A percentile compares a stretch with the other conserved stretches of the same genome.
phyloP scores from a whole-genome alignment of 2,888 invertebrate genomes.

The Palloptera scutellata region DNA sequence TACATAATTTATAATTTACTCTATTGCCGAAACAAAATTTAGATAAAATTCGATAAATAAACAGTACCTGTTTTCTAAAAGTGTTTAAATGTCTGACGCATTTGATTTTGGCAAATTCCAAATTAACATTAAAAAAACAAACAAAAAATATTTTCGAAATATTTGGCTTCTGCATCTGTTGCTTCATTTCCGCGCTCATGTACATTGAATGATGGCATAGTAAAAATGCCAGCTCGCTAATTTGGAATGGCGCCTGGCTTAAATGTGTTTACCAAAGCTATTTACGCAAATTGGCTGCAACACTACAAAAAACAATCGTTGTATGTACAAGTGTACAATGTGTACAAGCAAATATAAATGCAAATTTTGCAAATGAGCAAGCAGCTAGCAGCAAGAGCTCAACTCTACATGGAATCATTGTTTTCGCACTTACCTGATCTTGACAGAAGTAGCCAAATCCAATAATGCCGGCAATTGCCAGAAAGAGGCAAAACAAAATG shows the following conservation, averaged over 20 bases:
- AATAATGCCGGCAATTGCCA: conserved; percentile 85
- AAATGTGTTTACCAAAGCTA: not conserved
- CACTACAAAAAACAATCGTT: conserved; percentile 20
- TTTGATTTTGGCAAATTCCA: too few relatives aligned
- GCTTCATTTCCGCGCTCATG: too few relatives aligned
- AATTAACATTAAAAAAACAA: too few relatives aligned
- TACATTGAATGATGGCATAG: too few relatives aligned
- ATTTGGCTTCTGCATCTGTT: too few relatives aligned
- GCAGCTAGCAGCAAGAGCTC: not conserved
- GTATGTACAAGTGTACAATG: not conserved
- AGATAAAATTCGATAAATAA: too few relatives aligned
- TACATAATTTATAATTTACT: too few relatives aligned
- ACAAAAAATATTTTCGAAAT: too few relatives aligned
- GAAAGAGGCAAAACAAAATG: conserved; percentile 80
- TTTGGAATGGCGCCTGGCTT: not conserved
- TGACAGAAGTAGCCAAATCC: conserved; percentile 91
- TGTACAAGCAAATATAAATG: not conserved
- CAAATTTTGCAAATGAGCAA: conserved; percentile 2
- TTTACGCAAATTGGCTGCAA: conserved; percentile 8
- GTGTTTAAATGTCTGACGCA: too few relatives aligned
- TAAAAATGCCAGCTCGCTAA: too few relatives aligned
- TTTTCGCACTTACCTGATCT: conserved; percentile 74
- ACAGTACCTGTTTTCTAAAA: too few relatives aligned
- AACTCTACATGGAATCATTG: not conserved
- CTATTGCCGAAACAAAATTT: too few relatives aligned